Percentiles rank a stretch among this genome's conserved stretches.
Conservation (phyloP, 2,888 invertebrate species). For the Fissipunctia ypsillon region DNA sequence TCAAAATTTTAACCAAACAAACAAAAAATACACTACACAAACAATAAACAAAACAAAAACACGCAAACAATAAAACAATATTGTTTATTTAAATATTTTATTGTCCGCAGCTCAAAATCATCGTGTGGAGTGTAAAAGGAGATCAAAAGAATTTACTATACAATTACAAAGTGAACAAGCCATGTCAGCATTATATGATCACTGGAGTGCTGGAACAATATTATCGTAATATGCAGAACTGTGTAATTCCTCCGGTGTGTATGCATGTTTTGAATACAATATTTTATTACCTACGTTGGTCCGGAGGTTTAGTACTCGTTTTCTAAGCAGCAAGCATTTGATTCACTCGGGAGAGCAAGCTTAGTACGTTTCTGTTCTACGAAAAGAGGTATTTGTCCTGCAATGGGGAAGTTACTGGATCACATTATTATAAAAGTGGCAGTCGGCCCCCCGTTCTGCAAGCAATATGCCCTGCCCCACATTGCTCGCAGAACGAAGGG, state of each 20-base stretch:
- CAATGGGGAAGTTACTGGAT: not conserved
- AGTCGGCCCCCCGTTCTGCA: not conserved
- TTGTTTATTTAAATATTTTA: not conserved
- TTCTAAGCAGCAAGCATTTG: not conserved
- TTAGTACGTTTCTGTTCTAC: not conserved
- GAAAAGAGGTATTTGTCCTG: not conserved
- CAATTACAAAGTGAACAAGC: conserved; percentile 65
- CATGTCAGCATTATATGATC: conserved; percentile 65
- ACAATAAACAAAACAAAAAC: too few relatives aligned
- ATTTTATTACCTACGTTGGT: conserved; percentile 12
- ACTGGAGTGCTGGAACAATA: conserved; percentile 35
- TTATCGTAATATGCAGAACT: conserved; percentile 40
- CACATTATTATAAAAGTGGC: not conserved
- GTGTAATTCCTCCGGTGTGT: conserved; percentile 57
- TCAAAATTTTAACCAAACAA: too few relatives aligned
- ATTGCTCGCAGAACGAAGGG: too few relatives aligned
- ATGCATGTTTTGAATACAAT: conserved; percentile 12
- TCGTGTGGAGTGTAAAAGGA: conserved; percentile 53
- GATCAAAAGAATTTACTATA: conserved; percentile 53
- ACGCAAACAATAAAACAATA: too few relatives aligned
- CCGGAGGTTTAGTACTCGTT: not conserved
- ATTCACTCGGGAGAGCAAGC: not conserved
- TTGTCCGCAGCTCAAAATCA: conserved; percentile 31
- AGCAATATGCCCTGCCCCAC: not conserved
- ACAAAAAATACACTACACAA: too few relatives aligned